phyloP scores from a whole-genome alignment of 1,140 invertebrate genomes.

The Aphis gossypii region DNA sequence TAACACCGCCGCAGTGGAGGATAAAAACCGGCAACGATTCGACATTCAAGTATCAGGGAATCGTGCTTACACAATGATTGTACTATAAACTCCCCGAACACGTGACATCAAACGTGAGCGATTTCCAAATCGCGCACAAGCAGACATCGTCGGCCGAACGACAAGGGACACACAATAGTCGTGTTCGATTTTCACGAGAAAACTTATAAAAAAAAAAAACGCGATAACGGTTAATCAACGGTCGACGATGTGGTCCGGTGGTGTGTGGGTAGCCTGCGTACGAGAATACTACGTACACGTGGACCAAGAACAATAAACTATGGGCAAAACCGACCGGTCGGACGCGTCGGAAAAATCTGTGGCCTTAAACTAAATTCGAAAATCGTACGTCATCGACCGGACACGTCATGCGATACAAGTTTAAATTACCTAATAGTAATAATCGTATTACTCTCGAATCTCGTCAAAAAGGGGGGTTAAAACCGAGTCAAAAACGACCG shows the following conservation, averaged over 20 bases:
- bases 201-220: neutral
- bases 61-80: too few relatives aligned
- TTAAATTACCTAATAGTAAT: neutral
- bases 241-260: too few relatives aligned
- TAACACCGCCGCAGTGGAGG: neutral
- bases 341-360: neutral
- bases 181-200: neutral
- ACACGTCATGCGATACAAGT: neutral
- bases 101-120: too few relatives aligned
- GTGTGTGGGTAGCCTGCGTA: too few relatives aligned
- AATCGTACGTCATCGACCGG: neutral
- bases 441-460: neutral
- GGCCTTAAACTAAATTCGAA: neutral
- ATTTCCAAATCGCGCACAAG: too few relatives aligned
- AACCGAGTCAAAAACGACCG: neutral
- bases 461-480: neutral
- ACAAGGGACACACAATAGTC: too few relatives aligned
- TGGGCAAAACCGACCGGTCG: neutral
- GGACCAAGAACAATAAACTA: neutral
- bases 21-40: neutral
- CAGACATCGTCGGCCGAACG: too few relatives aligned
- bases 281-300: neutral
- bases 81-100: too few relatives aligned
- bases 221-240: neutral
- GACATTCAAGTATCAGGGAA: neutral